Conservation (phyloP, 2,113 vertebrate genomes). For the Megalops atlanticus region DNA sequence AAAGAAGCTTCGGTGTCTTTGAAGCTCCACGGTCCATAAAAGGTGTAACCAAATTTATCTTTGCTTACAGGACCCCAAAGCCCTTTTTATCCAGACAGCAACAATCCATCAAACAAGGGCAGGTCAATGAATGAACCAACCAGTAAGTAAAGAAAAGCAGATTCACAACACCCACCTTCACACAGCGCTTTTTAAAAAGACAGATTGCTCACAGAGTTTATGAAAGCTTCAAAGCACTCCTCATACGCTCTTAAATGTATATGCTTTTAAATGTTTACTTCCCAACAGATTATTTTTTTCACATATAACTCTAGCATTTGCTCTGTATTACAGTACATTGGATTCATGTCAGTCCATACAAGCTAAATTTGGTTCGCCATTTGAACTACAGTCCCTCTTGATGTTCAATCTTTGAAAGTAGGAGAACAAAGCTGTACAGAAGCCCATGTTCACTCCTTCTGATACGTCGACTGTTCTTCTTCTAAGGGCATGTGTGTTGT, state of each 20-base stretch:
- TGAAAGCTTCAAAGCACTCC: background rate
- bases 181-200: background rate
- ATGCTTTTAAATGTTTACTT: too few relatives aligned
- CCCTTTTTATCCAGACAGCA: background rate
- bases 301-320: too few relatives aligned
- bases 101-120: background rate
- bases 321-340: too few relatives aligned
- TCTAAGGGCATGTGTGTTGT: background rate
- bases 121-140: slow-evolving; percentile 1
- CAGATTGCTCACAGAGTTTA: background rate
- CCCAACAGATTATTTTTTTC: too few relatives aligned
- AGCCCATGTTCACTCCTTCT: background rate
- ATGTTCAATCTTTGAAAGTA: too few relatives aligned
- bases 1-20: background rate
- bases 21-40: background rate
- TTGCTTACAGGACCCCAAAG: background rate
- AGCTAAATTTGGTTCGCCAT: background rate
- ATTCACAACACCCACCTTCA: background rate
- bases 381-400: too few relatives aligned
- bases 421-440: background rate
- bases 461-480: background rate
- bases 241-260: too few relatives aligned
- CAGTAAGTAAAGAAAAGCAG: background rate
- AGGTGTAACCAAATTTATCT: background rate
- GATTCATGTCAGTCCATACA: too few relatives aligned